A percentile compares a stretch with the other conserved stretches of the same genome.
These are phyloP conservation scores for Volucella inflata DNA, from an alignment of 2,888 invertebrate species.

Conservation along the genomic window DNA sequence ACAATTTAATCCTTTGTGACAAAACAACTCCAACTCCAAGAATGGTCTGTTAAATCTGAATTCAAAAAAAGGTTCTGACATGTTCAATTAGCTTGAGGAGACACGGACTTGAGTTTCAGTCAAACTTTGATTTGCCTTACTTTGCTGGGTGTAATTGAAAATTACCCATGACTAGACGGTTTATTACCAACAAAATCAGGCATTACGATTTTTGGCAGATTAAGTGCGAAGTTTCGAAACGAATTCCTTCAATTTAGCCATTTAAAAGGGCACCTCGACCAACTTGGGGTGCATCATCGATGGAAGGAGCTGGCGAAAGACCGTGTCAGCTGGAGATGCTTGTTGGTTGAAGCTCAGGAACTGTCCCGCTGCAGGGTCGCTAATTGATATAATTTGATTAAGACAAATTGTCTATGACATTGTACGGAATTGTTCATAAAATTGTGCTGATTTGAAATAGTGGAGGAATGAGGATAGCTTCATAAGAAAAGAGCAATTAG, in stretches of 20 bases:
- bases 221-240: background rate
- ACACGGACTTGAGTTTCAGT: background rate
- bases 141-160: background rate
- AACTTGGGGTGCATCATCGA: too few species aligned
- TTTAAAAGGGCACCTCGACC: background rate
- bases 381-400: conserved; percentile 22
- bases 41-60: background rate
- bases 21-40: conserved; percentile 1
- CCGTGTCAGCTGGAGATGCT: too few species aligned
- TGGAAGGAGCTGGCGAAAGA: too few species aligned
- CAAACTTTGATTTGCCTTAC: background rate
- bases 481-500: conserved; percentile 3
- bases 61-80: conserved; percentile 10
- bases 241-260: conserved; percentile 10
- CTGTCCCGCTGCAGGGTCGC: background rate
- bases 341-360: too few species aligned
- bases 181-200: conserved; percentile 11
- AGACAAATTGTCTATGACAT: conserved; percentile 1
- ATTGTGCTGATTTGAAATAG: background rate
- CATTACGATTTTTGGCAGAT: conserved; percentile 9
- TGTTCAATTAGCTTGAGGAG: conserved; percentile 25
- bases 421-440: conserved; percentile 1
- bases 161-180: conserved; percentile 39
- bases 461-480: background rate
- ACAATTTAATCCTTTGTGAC: conserved; percentile 47